These are phyloP conservation scores for Gonioctena quinquepunctata DNA, from an alignment of 1,140 invertebrate genomes.

Conservation along the genomic window DNA sequence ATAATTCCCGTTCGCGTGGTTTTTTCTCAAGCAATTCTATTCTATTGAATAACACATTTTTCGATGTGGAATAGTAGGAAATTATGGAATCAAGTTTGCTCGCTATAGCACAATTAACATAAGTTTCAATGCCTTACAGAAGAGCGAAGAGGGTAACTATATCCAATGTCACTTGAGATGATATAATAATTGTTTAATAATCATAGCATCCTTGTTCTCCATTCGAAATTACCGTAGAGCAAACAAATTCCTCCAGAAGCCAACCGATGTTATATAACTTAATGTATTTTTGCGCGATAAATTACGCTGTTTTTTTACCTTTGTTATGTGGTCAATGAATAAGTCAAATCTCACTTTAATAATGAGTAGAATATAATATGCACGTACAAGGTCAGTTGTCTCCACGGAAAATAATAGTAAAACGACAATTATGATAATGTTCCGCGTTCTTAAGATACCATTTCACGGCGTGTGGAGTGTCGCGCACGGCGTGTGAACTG, in stretches of 20 bases:
- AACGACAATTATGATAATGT: not conserved
- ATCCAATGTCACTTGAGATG: not conserved
- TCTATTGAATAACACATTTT: too few species aligned
- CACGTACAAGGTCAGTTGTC: not conserved
- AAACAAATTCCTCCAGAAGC: not conserved
- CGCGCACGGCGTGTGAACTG: too few species aligned
- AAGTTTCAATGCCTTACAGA: too few species aligned
- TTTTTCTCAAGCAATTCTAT: too few species aligned
- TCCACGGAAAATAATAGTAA: not conserved
- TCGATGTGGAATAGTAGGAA: too few species aligned
- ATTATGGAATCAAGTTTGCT: too few species aligned
- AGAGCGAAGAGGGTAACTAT: too few species aligned
- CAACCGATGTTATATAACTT: not conserved
- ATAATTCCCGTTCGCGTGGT: too few species aligned
- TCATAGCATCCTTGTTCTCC: not conserved
- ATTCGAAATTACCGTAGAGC: not conserved
- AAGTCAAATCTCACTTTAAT: not conserved
- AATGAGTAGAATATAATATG: constrained; percentile 1
- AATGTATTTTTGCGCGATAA: not conserved
- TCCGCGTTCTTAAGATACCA: not conserved
- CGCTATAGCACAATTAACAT: too few species aligned
- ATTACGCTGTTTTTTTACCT: not conserved
- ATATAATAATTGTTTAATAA: not conserved
- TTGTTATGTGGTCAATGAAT: not conserved
- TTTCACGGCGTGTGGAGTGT: too few species aligned